Conservation (phyloP, 2,797 vertebrate genomes). For the Halcyon badia region DNA sequence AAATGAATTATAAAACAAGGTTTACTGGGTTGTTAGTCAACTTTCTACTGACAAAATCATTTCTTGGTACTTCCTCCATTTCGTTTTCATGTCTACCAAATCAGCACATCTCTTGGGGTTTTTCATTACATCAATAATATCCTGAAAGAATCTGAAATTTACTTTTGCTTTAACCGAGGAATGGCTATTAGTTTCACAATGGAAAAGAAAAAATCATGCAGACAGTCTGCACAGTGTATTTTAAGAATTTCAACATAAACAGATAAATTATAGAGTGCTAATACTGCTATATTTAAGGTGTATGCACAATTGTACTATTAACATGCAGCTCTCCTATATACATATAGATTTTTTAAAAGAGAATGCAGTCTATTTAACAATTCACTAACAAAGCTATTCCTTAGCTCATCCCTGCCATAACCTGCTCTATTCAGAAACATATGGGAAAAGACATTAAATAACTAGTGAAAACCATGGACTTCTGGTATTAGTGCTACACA, state of each 20-base stretch:
- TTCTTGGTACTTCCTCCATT: not conserved
- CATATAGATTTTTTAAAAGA: conserved; percentile 46
- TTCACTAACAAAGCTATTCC: conserved; percentile 84
- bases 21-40: not conserved
- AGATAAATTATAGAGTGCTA: not conserved
- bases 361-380: conserved; percentile 77
- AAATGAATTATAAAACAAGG: not conserved
- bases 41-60: not conserved
- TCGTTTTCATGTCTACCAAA: not conserved
- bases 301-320: not conserved
- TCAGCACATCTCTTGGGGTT: not conserved
- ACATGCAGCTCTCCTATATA: conserved; percentile 63
- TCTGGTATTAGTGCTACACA: conserved; percentile 88
- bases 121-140: not conserved
- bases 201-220: not conserved
- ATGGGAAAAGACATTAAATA: conserved; percentile 88
- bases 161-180: not conserved
- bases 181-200: not conserved
- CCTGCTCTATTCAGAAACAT: conserved; percentile 86
- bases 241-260: not conserved
- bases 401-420: conserved; percentile 86
- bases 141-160: not conserved
- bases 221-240: not conserved
- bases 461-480: conserved; percentile 84
- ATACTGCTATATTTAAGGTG: not conserved